These are phyloP conservation scores for Drosophila eugracilis DNA, from an alignment of 1,140 invertebrate genomes.

Conservation along the genomic window DNA sequence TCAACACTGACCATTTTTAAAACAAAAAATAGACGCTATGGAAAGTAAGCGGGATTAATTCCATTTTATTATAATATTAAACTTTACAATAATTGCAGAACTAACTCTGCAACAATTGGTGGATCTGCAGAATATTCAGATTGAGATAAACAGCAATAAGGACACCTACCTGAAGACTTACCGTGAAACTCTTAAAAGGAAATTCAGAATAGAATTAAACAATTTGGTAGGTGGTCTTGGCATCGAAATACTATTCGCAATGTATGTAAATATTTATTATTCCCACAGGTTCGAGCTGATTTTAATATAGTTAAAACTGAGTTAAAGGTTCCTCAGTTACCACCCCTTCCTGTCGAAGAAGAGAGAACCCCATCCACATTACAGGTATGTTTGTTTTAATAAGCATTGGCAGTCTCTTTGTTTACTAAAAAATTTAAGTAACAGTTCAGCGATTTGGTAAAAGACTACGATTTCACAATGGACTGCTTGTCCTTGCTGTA, in stretches of 20 bases:
- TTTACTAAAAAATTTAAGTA: constrained; percentile 13
- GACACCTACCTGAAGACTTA: constrained; percentile 46
- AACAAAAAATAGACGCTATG: constrained; percentile 41
- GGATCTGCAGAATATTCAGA: constrained; percentile 39
- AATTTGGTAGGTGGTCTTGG: constrained; percentile 41
- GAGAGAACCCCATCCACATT: constrained; percentile 31
- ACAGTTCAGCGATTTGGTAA: constrained; percentile 43
- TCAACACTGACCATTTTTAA: constrained; percentile 19
- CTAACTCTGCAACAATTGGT: constrained; percentile 48
- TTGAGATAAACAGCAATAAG: constrained; percentile 32
- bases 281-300: constrained; percentile 43
- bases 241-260: neutral
- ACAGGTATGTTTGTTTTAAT: constrained; percentile 30
- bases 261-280: neutral
- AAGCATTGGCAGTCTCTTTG: neutral
- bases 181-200: constrained; percentile 48
- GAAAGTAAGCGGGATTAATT: constrained; percentile 32
- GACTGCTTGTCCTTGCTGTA: constrained; percentile 29
- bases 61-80: neutral
- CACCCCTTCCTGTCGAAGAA: neutral
- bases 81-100: constrained; percentile 20
- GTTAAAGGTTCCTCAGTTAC: constrained; percentile 48
- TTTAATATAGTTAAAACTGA: constrained; percentile 36
- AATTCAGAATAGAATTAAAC: constrained; percentile 50
- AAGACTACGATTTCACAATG: constrained; percentile 44